These are phyloP conservation scores for Sitophilus oryzae DNA, from an alignment of 1,140 invertebrate species.

Conservation along the genomic window DNA sequence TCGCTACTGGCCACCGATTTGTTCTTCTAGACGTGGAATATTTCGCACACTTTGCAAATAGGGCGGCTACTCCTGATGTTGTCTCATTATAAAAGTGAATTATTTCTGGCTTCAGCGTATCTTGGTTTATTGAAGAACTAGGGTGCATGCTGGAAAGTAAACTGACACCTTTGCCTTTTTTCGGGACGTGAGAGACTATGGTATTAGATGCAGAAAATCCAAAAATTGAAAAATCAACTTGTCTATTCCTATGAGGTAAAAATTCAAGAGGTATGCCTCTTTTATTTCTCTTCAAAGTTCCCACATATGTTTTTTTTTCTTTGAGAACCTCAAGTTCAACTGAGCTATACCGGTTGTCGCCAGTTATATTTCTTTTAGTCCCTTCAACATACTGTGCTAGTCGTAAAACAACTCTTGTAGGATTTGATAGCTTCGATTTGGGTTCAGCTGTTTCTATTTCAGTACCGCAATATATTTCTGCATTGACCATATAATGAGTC, in stretches of 20 bases:
- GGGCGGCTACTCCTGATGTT: constrained; percentile 8
- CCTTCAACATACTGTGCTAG: constrained; percentile 3
- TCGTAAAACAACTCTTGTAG: too few relatives aligned
- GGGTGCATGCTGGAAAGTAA: too few relatives aligned
- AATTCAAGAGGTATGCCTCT: not conserved
- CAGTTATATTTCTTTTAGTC: constrained; percentile 10
- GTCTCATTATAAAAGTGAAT: constrained; percentile 11
- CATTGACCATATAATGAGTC: constrained; percentile 1
- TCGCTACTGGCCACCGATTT: constrained; percentile 2
- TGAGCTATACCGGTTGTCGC: constrained; percentile 8
- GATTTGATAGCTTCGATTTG: too few relatives aligned
- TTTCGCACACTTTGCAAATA: constrained; percentile 12
- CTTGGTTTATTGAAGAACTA: too few relatives aligned
- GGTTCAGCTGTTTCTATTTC: constrained; percentile 1
- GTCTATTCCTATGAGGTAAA: not conserved
- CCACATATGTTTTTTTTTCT: too few relatives aligned
- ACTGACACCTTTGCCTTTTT: too few relatives aligned
- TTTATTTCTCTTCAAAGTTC: not conserved
- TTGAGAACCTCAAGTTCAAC: constrained; percentile 1
- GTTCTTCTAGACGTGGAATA: constrained; percentile 11
- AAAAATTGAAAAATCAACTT: not conserved
- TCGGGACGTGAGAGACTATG: too few relatives aligned
- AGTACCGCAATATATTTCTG: constrained; percentile 5
- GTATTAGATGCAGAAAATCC: not conserved
- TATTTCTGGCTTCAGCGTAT: too few relatives aligned